Base-by-base conservation (phyloP, 1,140 invertebrate genomes). In the Hestina assimilis region DNA sequence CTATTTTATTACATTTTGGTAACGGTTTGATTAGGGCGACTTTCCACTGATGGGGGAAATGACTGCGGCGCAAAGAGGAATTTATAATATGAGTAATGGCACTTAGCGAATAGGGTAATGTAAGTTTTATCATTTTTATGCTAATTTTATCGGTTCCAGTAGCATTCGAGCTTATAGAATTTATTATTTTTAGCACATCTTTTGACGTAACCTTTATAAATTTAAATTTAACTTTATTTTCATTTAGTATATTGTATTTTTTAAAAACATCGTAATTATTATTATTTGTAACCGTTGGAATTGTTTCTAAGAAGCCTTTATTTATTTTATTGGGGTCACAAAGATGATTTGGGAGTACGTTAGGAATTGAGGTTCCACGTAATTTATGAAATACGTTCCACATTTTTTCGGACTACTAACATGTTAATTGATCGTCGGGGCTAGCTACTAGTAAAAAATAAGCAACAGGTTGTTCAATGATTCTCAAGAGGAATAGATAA, bases 161-260 rank as follows among this genome's bases (percentile, higher is more conserved):
- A 3, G 42, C 42, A 29, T 46, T 46, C 12, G 42, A 28, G 11
- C 24, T 26, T 28, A 46, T 17, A 28, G 24, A 46, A 29, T 46
- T 46, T 28, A 28, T 46, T 14, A 46, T 26, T 46, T 28, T 46
- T 9, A 46, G 21, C 17, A 46, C 24, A 26, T 46, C 23, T 46
- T 46, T n/a, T 14, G 23, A 24, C 7, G 42, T 24, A 7, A 29
- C 42, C 8, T 46, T 19, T 14, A 12, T 9, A 46, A 46, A 46
- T 24, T 46, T 46, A 28, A 46, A 46, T 28, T 28, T 12, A 29
- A 29, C 21, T 1, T 40, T 17, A 8, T 9, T 7, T 8, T 17
- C 9, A 19, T 17, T 17, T 19, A 40, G 19, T 8, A 20, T 40
- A 40, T 19, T 17, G 12, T 24, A 20, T 24, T 43, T 9, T 19